A percentile compares a stretch with the other conserved stretches of the same genome.
phyloP scores from a whole-genome alignment of 2,888 invertebrate species.

The Gortyna flavago region DNA sequence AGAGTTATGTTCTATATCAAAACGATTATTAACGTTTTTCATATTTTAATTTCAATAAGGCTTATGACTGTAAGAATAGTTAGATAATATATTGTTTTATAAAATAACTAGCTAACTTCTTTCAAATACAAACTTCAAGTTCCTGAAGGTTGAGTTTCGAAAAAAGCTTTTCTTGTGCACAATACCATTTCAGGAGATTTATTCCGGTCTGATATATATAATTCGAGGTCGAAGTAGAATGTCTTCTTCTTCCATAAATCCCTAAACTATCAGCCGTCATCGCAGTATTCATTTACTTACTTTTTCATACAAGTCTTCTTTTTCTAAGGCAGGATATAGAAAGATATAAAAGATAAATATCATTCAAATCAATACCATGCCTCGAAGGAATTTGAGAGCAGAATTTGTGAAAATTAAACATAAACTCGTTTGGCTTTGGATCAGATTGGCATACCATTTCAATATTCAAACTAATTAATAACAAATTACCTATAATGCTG shows the following conservation, averaged over 20 bases:
- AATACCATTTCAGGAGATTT: too few relatives aligned
- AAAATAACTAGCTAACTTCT: neutral
- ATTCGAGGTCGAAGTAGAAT: neutral
- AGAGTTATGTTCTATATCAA: constrained; percentile 40
- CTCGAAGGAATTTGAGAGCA: constrained; percentile 25
- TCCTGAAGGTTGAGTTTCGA: neutral
- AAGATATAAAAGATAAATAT: neutral
- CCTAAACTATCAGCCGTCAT: neutral
- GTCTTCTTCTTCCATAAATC: neutral
- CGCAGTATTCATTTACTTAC: neutral
- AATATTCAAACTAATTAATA: constrained; percentile 48
- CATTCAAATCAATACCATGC: constrained; percentile 1
- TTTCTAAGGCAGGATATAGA: neutral
- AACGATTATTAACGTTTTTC: constrained; percentile 46
- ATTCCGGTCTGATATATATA: too few relatives aligned
- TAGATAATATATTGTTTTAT: too few relatives aligned
- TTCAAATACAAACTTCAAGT: neutral
- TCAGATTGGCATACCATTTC: constrained; percentile 38
- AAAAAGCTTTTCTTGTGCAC: neutral
- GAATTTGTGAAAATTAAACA: constrained; percentile 33
- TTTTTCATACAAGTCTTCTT: too few relatives aligned
- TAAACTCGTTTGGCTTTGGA: constrained; percentile 43
- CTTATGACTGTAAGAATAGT: constrained; percentile 1
- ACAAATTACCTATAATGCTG: constrained; percentile 42
- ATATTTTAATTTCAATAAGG: constrained; percentile 20